Evolutionary conservation across 1,140 invertebrate genomes (phyloP).

Genomic region (silkworm (Bombyx mori)): DNA sequence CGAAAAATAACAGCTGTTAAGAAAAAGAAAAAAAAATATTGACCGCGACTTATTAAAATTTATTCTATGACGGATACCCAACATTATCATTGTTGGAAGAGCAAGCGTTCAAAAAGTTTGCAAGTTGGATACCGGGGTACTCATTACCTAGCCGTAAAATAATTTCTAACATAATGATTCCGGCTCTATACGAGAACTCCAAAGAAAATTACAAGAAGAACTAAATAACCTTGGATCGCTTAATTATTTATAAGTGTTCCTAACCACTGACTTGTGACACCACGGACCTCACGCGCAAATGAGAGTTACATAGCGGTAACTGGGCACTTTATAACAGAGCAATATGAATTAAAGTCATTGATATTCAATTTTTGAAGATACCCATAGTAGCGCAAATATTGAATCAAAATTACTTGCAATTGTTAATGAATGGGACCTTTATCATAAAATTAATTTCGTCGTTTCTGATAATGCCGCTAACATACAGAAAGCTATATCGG

Average conservation of each 20-base stretch:
- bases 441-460: slow-evolving; percentile 8
- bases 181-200: too few relatives aligned
- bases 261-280: slow-evolving; percentile 8
- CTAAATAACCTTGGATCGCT: slow-evolving; percentile 2
- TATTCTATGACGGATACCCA: too few relatives aligned
- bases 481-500: slow-evolving; percentile 8
- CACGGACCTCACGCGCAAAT: slow-evolving; percentile 3
- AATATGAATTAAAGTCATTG: slow-evolving; percentile 10
- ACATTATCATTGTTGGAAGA: too few relatives aligned
- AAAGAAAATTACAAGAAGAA: neutral
- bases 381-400: neutral
- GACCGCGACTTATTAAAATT: too few relatives aligned
- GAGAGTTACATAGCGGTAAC: slow-evolving; percentile 12
- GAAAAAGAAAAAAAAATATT: too few relatives aligned
- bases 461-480: slow-evolving; percentile 11
- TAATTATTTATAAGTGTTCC: neutral
- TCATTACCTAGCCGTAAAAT: too few relatives aligned
- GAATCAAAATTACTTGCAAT: slow-evolving; percentile 7
- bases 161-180: too few relatives aligned
- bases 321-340: slow-evolving; percentile 6
- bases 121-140: too few relatives aligned
- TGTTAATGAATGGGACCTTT: slow-evolving; percentile 5
- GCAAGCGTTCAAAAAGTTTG: too few relatives aligned
- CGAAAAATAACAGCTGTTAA: too few relatives aligned
- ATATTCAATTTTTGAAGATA: slow-evolving; percentile 6